Conservation (phyloP, 2,888 invertebrate species). For the Netelia virgata region DNA sequence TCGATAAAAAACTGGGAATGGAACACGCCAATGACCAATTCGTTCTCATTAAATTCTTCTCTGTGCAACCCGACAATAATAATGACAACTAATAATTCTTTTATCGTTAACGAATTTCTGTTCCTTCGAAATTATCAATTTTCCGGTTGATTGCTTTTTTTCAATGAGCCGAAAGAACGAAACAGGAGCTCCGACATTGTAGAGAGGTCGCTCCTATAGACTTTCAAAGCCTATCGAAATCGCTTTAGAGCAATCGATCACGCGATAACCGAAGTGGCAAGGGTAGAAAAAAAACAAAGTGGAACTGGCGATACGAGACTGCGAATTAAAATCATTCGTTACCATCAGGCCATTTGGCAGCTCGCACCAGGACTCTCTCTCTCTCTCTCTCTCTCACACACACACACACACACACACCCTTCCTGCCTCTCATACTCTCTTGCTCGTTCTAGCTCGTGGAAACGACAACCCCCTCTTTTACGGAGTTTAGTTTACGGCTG, state of each 20-base stretch:
- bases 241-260: slow-evolving; percentile 8
- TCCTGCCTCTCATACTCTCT: slow-evolving; percentile 6
- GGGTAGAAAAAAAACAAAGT: slow-evolving; percentile 1
- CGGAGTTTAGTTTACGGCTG: slow-evolving; percentile 69
- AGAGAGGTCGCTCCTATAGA: slow-evolving; percentile 3
- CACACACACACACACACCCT: too few relatives aligned
- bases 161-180: too few relatives aligned
- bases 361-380: slow-evolving; percentile 35
- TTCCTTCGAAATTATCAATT: not conserved
- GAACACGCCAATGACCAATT: too few relatives aligned
- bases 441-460: not conserved
- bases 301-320: slow-evolving; percentile 44
- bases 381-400: not conserved
- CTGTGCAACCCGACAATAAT: not conserved
- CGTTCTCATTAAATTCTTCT: not conserved
- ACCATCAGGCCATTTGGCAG: slow-evolving; percentile 42
- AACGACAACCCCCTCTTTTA: slow-evolving; percentile 53
- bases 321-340: slow-evolving; percentile 66
- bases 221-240: not conserved
- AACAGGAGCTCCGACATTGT: too few relatives aligned
- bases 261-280: not conserved
- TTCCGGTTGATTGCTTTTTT: not conserved
- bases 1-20: not conserved
- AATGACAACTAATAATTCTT: not conserved
- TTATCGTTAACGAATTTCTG: not conserved